Conservation (phyloP, 2,888 invertebrate genomes). For the Catocala fraxini region DNA sequence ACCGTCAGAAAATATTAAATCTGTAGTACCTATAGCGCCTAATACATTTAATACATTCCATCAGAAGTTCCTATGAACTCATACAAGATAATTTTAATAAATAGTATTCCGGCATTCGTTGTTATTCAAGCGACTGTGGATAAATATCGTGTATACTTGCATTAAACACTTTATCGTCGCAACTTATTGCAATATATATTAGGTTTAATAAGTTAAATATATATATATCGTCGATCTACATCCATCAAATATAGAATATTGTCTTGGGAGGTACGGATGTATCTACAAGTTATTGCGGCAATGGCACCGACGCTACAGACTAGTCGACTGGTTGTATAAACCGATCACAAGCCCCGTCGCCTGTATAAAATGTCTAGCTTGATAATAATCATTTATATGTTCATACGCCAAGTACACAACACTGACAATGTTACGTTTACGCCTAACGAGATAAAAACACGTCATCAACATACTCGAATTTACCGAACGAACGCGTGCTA, state of each 20-base stretch:
- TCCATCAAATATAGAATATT: constrained; percentile 13
- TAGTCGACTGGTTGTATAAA: constrained; percentile 20
- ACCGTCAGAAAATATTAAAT: too few species aligned
- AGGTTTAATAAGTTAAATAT: too few species aligned
- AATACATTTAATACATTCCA: too few species aligned
- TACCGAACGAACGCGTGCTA: constrained; percentile 15
- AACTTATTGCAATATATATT: constrained; percentile 18
- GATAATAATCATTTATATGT: constrained; percentile 18
- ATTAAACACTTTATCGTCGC: constrained; percentile 7
- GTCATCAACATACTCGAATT: constrained; percentile 45
- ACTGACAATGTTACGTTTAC: constrained; percentile 28
- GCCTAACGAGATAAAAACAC: constrained; percentile 47
- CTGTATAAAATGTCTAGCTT: constrained; percentile 12
- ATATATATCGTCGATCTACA: constrained; percentile 17
- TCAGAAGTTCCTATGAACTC: too few species aligned
- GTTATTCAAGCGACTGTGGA: constrained; percentile 3
- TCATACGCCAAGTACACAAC: constrained; percentile 22
- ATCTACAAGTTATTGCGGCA: constrained; percentile 6
- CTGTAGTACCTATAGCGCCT: too few species aligned
- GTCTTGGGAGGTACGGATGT: constrained; percentile 4
- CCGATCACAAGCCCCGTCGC: constrained; percentile 22
- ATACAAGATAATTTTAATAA: neutral
- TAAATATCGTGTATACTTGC: constrained; percentile 7
- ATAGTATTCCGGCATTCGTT: neutral
- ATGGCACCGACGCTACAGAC: constrained; percentile 6